These are phyloP conservation scores for Caenorhabditis inopinata DNA, from an alignment of 1,140 invertebrate species.

Conservation along the genomic window DNA sequence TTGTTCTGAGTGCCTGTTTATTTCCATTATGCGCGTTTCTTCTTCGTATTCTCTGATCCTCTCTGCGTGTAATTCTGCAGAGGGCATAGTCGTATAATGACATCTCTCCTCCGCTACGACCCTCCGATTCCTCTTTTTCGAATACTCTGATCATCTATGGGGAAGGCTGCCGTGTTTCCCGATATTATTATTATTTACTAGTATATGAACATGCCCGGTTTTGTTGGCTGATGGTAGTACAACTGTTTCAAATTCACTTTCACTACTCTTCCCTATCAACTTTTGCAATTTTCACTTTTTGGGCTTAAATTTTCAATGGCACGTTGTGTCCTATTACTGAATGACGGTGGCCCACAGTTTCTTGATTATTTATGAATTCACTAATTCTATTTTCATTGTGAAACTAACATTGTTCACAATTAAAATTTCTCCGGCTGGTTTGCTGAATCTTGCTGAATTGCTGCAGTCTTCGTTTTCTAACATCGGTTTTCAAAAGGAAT, in stretches of 20 bases:
- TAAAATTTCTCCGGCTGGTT: too few relatives aligned
- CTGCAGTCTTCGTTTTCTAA: too few relatives aligned
- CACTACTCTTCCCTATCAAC: neutral
- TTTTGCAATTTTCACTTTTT: too few relatives aligned
- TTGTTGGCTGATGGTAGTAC: neutral
- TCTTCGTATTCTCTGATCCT: neutral
- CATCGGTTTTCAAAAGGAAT: too few relatives aligned
- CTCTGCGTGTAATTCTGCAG: neutral
- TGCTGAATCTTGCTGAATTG: too few relatives aligned
- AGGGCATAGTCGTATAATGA: neutral
- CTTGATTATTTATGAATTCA: too few relatives aligned
- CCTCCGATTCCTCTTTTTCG: neutral
- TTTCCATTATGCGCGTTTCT: constrained; percentile 4
- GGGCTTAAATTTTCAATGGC: too few relatives aligned
- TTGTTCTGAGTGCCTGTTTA: constrained; percentile 4
- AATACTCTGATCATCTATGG: neutral
- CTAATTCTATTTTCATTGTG: too few relatives aligned
- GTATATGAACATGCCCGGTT: constrained; percentile 27
- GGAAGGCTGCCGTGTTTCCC: neutral
- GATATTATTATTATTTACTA: constrained; percentile 6
- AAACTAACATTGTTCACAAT: too few relatives aligned
- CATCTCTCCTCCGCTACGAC: neutral
- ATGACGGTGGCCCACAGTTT: too few relatives aligned
- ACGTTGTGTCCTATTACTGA: too few relatives aligned
- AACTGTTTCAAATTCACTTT: neutral